Conservation (phyloP, 2,113 vertebrate genomes). For the Daboia siamensis region DNA sequence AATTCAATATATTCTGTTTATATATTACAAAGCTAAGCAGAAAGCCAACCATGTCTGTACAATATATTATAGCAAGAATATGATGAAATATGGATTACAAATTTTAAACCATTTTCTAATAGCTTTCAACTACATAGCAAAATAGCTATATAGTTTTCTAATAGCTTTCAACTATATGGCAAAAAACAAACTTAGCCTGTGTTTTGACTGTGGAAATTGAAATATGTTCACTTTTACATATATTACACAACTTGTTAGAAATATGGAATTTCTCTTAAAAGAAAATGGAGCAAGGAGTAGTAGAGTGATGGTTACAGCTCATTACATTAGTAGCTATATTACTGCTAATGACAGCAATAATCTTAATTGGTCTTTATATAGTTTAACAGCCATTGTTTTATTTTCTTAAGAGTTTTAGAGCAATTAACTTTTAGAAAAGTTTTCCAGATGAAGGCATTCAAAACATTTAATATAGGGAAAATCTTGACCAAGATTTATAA, state of each 20-base stretch:
- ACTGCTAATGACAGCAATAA: neutral
- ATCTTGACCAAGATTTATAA: neutral
- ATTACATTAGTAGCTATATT: neutral
- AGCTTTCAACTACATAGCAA: neutral
- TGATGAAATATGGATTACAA: neutral
- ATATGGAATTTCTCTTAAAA: neutral
- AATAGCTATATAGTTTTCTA: too few species aligned
- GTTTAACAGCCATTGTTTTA: neutral
- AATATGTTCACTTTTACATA: neutral
- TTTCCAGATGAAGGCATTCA: neutral
- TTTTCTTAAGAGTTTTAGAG: neutral
- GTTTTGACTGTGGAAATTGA: neutral
- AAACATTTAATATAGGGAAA: neutral
- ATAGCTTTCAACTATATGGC: neutral
- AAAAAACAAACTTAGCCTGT: neutral
- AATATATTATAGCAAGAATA: neutral
- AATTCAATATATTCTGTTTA: neutral
- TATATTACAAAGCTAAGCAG: neutral
- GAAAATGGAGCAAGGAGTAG: neutral
- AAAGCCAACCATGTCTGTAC: neutral
- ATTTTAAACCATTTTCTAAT: neutral
- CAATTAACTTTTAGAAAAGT: constrained; percentile 10
- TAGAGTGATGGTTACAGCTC: neutral
- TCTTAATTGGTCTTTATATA: neutral
- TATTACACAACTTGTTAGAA: neutral